Base-by-base conservation (phyloP, 2,888 invertebrate species). In the Athalia rosae region DNA sequence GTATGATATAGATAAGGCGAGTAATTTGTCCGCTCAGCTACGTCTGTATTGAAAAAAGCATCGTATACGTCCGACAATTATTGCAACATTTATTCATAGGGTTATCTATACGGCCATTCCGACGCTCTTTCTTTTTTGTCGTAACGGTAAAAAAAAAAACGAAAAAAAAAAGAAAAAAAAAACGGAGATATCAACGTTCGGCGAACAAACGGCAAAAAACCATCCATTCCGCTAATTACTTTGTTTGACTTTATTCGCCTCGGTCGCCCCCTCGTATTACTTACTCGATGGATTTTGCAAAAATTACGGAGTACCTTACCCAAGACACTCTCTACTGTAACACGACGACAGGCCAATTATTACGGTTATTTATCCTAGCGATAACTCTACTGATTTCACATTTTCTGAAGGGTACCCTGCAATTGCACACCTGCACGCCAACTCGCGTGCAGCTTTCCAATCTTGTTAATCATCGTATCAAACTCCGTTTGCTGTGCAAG, bases 391-490 rank as follows among this genome's bases (percentile, higher is more conserved):
- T 58, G 58, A 71, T 71, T 71, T 71, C 43, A 56, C 56, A 71
- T 71, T 71, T 71, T 71, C 71, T 58, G 71, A 71, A 71, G 56
- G 58, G 71, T 45, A 58, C 56, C 71, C 56, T 47, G 71, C 71
- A 56, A 71, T 71, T 71, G 71, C 71, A 71, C 58, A 58, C 43
- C 71, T 71, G 71, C 71, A 71, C 71, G 71, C 71, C 9, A 71
- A 45, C 9, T 71, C 58, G 71, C 71, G 71, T 71, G 71, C 71
- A 71, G 50, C 71, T 71, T 71, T 71, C 71, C 71, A 71, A 71
- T 71, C 71, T 71, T 71, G 71, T 71, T 71, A 58, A 71, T 71
- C 56, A 71, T 71, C 58, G 58, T 71, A 71, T 71, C 71, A 58
- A 71, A 45, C 71, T 28, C 61, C 71, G 58, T 71, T 71, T 71